Evolutionary conservation across 2,113 vertebrate species (phyloP).

Genomic region (Mesembrinibis cayennensis): DNA sequence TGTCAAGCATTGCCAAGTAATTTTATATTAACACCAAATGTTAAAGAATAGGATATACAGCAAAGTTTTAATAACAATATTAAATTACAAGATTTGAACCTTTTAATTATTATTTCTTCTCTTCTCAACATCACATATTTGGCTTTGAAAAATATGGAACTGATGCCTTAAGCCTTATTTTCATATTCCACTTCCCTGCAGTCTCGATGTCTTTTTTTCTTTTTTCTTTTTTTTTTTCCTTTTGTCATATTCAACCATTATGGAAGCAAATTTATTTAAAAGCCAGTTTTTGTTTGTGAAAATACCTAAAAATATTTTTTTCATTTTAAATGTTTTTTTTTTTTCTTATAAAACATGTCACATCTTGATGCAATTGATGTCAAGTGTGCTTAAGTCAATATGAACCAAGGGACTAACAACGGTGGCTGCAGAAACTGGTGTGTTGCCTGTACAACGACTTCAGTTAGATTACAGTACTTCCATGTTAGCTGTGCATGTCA

Average conservation of each 20-base stretch:
- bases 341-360: slow-evolving; percentile 89
- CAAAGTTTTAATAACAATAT: slow-evolving; percentile 92
- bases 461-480: slow-evolving; percentile 79
- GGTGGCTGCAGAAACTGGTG: slow-evolving; percentile 87
- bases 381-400: slow-evolving; percentile 98
- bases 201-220: slow-evolving; percentile 64
- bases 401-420: slow-evolving; percentile 89
- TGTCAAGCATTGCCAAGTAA: slow-evolving; percentile 92
- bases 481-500: slow-evolving; percentile 84
- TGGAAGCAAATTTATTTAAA: slow-evolving; percentile 98
- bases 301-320: slow-evolving; percentile 99
- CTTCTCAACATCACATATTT: slow-evolving; percentile 89
- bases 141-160: slow-evolving; percentile 92
- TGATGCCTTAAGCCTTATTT: slow-evolving; percentile 84
- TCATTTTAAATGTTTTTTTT: slow-evolving; percentile 80
- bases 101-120: slow-evolving; percentile 75
- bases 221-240: neutral
- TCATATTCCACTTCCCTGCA: slow-evolving; percentile 75
- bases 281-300: slow-evolving; percentile 96
- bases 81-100: slow-evolving; percentile 92
- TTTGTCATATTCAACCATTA: slow-evolving; percentile 84
- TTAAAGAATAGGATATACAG: slow-evolving; percentile 96
- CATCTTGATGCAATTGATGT: slow-evolving; percentile 95
- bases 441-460: slow-evolving; percentile 81
- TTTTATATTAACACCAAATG: slow-evolving; percentile 96